These are phyloP conservation scores for Bovichtus variegatus DNA, from an alignment of 2,797 vertebrate species.

Conservation along the genomic window DNA sequence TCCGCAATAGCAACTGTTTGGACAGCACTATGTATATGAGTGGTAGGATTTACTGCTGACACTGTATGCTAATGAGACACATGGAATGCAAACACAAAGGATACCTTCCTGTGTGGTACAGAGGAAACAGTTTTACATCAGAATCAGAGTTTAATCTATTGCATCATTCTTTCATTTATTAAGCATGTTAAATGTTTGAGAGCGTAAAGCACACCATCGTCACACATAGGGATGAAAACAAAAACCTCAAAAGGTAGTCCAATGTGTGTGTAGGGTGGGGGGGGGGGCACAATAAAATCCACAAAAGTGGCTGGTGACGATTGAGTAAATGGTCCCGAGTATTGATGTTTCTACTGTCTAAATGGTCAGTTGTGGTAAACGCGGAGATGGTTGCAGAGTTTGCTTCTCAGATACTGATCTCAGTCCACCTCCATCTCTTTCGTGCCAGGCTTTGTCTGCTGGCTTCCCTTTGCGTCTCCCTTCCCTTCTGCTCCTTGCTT, in stretches of 20 bases:
- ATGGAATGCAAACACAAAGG: constrained; percentile 65
- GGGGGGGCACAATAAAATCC: constrained; percentile 49
- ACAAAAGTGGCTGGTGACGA: constrained; percentile 68
- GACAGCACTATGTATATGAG: constrained; percentile 60
- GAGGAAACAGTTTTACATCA: constrained; percentile 63
- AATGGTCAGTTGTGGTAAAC: constrained; percentile 45
- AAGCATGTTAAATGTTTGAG: constrained; percentile 61
- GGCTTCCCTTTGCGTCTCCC: constrained; percentile 84
- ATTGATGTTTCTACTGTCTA: constrained; percentile 64
- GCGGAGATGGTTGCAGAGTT: constrained; percentile 46
- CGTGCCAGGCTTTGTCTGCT: constrained; percentile 85
- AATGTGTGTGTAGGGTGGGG: constrained; percentile 42
- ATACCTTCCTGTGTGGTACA: constrained; percentile 45
- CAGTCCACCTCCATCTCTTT: constrained; percentile 97
- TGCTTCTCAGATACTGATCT: constrained; percentile 64
- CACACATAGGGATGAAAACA: constrained; percentile 68
- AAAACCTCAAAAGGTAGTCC: constrained; percentile 60
- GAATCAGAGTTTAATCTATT: constrained; percentile 71
- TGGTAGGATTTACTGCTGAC: constrained; percentile 57
- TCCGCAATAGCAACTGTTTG: constrained; percentile 57
- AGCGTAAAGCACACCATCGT: constrained; percentile 70
- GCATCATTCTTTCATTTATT: constrained; percentile 73
- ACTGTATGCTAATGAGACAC: constrained; percentile 50
- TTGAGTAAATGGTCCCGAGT: constrained; percentile 68
- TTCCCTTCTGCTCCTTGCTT: constrained; percentile 82